Base-by-base conservation (phyloP, 2,888 invertebrate genomes). In the Chalcis sispes region DNA sequence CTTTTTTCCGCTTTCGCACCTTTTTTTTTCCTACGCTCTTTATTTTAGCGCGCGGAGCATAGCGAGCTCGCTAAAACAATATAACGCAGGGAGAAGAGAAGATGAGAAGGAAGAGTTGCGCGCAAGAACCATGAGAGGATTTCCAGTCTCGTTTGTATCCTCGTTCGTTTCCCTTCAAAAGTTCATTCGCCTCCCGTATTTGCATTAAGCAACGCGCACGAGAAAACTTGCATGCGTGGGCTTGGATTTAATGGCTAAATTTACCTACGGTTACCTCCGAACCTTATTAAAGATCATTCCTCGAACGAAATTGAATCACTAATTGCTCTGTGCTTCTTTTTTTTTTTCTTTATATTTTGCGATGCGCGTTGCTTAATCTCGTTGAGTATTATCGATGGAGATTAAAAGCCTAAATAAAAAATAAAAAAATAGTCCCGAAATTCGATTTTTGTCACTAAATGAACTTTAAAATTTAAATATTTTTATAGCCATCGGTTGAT, bases 131-230 rank as follows among this genome's bases (percentile, higher is more conserved):
- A 29, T 25, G 48, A 50, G 61, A 50, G 52, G 58, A 59, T 65
- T 70, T 70, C 64, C 64, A 75, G 70, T 66, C 69, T 65, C 74
- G 59, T 77, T 74, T 74, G 66, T 70, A 74, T 65, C 73, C 64
- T 62, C 77, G 36, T 58, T 73, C 50, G 59, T 25, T 54, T 2
- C 20, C 20, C 50, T 50, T 20, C 50, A 56, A 56, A 40, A 36
- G 56, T 72, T 69, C 64, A 65, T 70, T 62, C 65, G 64, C 54
- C 56, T 50, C 62, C n/a, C 25, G 20, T 50, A 66, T 77, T 74
- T 70, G 70, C 70, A 74, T 77, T 66, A 56, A 77, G 72, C 69
- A 56, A 66, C 40, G n/a, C 58, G 36, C 20, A 15, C 8, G 59
- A 23, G 18, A 62, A 65, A 67, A 54, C 56, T 61, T 36, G 40